Conservation (phyloP, 2,113 vertebrate species). For the Australoheros scitulus region DNA sequence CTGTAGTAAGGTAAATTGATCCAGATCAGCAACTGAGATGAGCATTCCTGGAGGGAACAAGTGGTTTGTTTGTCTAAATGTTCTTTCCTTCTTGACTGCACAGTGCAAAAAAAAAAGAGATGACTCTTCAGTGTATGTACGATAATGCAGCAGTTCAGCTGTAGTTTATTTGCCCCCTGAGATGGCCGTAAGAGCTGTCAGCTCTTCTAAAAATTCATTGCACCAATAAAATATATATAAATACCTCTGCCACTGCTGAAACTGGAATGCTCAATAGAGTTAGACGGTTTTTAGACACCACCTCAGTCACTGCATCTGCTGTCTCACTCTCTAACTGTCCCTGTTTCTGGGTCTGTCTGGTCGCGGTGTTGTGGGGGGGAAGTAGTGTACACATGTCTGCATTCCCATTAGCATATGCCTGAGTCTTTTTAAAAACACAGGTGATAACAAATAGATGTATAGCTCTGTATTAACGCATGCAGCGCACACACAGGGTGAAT, state of each 20-base stretch:
- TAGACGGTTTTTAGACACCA: conserved; percentile 7
- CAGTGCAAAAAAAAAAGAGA: neutral
- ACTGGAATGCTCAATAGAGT: neutral
- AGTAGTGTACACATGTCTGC: neutral
- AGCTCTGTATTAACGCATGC: conserved; percentile 38
- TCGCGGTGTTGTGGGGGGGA: neutral
- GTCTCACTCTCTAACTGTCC: conserved; percentile 22
- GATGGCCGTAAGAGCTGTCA: conserved; percentile 16
- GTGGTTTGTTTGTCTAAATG: neutral
- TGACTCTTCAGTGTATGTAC: neutral
- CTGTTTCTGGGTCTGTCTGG: conserved; percentile 21
- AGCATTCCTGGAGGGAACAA: neutral
- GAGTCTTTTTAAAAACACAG: conserved; percentile 29
- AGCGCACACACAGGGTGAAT: conserved; percentile 54
- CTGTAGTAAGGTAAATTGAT: conserved; percentile 75
- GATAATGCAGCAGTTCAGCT: conserved; percentile 7
- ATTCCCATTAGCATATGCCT: neutral
- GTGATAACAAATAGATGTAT: conserved; percentile 38
- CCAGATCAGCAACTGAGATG: neutral
- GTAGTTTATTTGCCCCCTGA: neutral
- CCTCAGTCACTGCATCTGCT: conserved; percentile 20
- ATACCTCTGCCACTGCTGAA: conserved; percentile 7
- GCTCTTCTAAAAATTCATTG: conserved; percentile 40
- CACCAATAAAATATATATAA: conserved; percentile 32
- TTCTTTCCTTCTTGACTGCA: neutral